Conservation (phyloP, 1,140 invertebrate genomes). For the Megalopta genalis region DNA sequence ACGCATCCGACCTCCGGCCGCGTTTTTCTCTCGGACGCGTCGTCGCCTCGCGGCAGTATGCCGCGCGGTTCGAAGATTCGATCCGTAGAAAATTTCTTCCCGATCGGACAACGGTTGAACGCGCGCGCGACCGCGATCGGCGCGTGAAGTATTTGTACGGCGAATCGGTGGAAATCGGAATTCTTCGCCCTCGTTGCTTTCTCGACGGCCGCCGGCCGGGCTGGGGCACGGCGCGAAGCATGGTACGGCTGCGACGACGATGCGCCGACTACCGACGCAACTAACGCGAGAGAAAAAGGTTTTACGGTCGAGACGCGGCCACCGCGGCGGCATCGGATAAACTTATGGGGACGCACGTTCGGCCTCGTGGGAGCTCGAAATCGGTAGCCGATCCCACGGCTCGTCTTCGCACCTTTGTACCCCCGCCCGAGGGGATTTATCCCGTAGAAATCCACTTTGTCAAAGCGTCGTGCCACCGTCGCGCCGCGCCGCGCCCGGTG, state of each 20-base stretch:
- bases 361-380: constrained; percentile 29
- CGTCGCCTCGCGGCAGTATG: too few species aligned
- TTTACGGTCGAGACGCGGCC: constrained; percentile 38
- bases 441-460: constrained; percentile 57
- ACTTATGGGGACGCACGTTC: constrained; percentile 38
- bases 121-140: too few species aligned
- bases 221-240: too few species aligned
- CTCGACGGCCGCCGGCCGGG: constrained; percentile 30
- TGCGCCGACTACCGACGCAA: not conserved
- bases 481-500: not conserved
- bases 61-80: too few species aligned
- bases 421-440: not conserved
- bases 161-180: not conserved
- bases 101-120: too few species aligned
- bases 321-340: constrained; percentile 44
- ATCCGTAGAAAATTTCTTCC: too few species aligned
- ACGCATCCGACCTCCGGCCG: constrained; percentile 13
- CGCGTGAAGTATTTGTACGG: too few species aligned
- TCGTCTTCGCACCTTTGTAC: constrained; percentile 47
- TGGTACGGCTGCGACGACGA: constrained; percentile 17
- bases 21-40: too few species aligned
- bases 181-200: constrained; percentile 9
- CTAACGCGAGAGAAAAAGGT: constrained; percentile 26
- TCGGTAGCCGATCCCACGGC: constrained; percentile 44
- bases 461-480: constrained; percentile 27